Evolutionary conservation across 2,113 vertebrate species (phyloP).

Genomic region (Myrmecophaga tridactyla): DNA sequence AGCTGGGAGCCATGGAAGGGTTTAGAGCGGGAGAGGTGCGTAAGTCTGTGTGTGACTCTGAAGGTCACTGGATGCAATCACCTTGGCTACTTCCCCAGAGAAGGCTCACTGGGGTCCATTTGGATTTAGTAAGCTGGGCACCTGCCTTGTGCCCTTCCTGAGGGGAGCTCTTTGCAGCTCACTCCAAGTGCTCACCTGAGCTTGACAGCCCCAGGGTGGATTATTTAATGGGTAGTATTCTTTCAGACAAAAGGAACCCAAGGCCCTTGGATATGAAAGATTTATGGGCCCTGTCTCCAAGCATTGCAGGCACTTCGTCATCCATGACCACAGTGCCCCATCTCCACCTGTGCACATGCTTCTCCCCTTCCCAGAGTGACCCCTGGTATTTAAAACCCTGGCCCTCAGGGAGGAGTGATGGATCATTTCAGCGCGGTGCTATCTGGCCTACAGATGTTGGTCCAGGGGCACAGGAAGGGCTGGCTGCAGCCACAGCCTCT

Average conservation of each 20-base stretch:
- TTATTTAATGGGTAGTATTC: not conserved
- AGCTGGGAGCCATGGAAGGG: accelerated
- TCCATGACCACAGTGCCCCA: not conserved
- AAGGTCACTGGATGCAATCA: accelerated
- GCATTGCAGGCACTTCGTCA: not conserved
- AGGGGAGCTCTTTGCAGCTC: not conserved
- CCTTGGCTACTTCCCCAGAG: accelerated
- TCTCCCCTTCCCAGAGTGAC: not conserved
- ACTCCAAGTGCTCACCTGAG: not conserved
- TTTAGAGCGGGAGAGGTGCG: not conserved
- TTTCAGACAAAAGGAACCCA: not conserved
- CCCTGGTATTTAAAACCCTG: not conserved
- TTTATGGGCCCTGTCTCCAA: not conserved
- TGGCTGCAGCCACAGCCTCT: accelerated
- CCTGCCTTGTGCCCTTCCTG: accelerated
- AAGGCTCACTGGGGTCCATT: accelerated
- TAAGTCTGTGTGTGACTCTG: accelerated
- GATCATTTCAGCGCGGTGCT: not conserved
- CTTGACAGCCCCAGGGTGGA: accelerated
- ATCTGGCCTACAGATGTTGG: not conserved
- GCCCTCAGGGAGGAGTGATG: accelerated
- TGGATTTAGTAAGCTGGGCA: not conserved
- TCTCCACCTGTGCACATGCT: accelerated
- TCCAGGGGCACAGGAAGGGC: not conserved
- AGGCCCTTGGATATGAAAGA: not conserved